Percentiles rank a stretch among this genome's conserved stretches.
These are phyloP conservation scores for Grus americana DNA, from an alignment of 2,113 vertebrate species.

Conservation along the genomic window DNA sequence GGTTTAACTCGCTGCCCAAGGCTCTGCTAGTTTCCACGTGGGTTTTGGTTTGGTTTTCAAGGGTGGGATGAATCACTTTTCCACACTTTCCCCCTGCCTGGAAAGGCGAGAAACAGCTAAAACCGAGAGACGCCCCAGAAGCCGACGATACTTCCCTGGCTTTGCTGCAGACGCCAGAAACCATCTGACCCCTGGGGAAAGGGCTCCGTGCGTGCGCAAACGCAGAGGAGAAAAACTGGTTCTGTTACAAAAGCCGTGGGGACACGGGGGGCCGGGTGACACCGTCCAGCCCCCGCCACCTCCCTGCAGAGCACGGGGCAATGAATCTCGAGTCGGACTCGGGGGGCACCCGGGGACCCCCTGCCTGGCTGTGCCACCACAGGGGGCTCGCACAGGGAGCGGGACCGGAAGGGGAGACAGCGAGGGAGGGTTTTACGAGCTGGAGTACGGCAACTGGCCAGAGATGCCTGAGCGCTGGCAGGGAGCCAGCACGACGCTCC, in stretches of 20 bases:
- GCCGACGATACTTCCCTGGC: background rate
- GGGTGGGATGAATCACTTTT: background rate
- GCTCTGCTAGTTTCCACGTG: accelerated
- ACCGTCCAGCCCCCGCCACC: background rate
- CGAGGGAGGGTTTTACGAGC: background rate
- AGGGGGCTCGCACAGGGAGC: background rate
- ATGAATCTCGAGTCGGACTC: accelerated
- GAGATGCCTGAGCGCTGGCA: background rate
- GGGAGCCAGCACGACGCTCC: constrained; percentile 38
- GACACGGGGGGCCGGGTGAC: accelerated
- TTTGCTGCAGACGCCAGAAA: background rate
- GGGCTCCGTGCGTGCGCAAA: accelerated
- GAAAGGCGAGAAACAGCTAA: constrained; percentile 29
- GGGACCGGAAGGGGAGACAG: background rate
- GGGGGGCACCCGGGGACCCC: background rate
- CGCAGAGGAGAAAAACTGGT: constrained; percentile 15
- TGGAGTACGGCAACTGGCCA: background rate
- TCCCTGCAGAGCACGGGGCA: background rate
- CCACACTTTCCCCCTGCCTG: background rate
- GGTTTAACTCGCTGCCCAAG: background rate
- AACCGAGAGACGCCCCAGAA: background rate
- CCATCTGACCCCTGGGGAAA: background rate
- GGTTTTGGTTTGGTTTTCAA: background rate
- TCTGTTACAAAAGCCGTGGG: background rate
- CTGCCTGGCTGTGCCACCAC: background rate